These are phyloP conservation scores for Strigamia crassipes DNA, from an alignment of 2,888 invertebrate species.

Conservation along the genomic window DNA sequence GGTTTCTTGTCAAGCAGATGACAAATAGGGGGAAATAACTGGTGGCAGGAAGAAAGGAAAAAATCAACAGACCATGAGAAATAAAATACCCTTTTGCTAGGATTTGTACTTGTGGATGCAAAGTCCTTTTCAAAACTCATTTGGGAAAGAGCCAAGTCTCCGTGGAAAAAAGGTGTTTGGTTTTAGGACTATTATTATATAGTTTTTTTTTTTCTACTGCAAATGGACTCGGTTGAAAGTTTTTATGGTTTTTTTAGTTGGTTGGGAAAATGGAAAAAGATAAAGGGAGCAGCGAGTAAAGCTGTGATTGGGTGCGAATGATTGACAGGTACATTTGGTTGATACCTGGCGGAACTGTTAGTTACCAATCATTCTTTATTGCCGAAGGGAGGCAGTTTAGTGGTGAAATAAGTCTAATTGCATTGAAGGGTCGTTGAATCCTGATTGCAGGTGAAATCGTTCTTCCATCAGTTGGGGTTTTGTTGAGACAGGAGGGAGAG, in stretches of 20 bases:
- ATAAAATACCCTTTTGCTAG: conserved; percentile 37
- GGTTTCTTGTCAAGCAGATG: conserved; percentile 36
- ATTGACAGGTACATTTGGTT: conserved; percentile 4
- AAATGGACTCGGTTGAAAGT: conserved; percentile 15
- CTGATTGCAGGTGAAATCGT: conserved; percentile 40
- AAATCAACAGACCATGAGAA: conserved; percentile 40
- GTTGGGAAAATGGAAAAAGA: background rate
- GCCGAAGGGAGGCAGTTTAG: background rate
- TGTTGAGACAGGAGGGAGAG: background rate
- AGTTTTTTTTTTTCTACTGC: background rate
- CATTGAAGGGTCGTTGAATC: conserved; percentile 24
- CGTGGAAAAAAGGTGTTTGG: conserved; percentile 41
- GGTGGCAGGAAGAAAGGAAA: conserved; percentile 37
- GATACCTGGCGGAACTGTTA: conserved; percentile 35
- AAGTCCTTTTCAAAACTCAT: conserved; percentile 40
- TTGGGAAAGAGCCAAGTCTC: conserved; percentile 39
- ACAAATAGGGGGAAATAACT: conserved; percentile 32
- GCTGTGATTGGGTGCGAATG: conserved; percentile 1
- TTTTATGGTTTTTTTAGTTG: conserved; percentile 8
- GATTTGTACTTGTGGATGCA: conserved; percentile 31
- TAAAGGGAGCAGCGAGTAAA: background rate
- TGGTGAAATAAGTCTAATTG: conserved; percentile 24
- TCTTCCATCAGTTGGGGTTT: conserved; percentile 39
- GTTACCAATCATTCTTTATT: conserved; percentile 24
- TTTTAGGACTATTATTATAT: conserved; percentile 34